Evolutionary conservation across 2,888 invertebrate species (phyloP).

Genomic region (Limnephilus auricula): DNA sequence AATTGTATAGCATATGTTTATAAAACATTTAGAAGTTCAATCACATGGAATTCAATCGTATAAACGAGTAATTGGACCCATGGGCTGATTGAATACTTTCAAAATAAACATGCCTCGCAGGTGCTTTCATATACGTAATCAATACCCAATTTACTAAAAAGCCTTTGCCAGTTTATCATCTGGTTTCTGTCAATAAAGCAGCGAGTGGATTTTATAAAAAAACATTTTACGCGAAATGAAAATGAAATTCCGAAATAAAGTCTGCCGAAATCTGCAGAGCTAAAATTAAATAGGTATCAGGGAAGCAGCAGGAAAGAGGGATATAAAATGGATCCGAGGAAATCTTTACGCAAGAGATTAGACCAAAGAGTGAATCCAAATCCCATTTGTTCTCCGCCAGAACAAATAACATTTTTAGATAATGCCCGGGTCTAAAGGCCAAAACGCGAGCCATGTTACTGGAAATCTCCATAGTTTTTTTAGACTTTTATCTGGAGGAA

Average conservation of each 20-base stretch:
- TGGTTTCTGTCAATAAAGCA: not conserved
- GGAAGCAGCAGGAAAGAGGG: not conserved
- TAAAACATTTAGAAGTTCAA: not conserved
- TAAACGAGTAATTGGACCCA: not conserved
- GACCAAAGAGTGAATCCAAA: constrained; percentile 12
- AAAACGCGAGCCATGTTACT: not conserved
- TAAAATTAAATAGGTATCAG: constrained; percentile 27
- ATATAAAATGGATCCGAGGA: not conserved
- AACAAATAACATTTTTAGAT: constrained; percentile 32
- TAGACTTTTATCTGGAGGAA: not conserved
- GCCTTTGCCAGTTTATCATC: not conserved
- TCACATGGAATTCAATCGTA: not conserved
- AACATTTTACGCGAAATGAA: not conserved
- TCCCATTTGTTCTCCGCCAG: not conserved
- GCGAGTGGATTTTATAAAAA: not conserved
- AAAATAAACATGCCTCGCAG: not conserved
- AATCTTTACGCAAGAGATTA: constrained; percentile 32
- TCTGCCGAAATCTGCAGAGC: constrained; percentile 13
- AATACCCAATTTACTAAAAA: not conserved
- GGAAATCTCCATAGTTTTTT: constrained; percentile 23
- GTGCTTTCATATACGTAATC: not conserved
- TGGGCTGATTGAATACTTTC: not conserved
- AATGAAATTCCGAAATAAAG: constrained; percentile 10
- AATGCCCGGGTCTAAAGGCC: not conserved
- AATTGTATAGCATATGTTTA: not conserved